A percentile compares a stretch with the other conserved stretches of the same genome.
phyloP scores from a whole-genome alignment of 2,888 invertebrate genomes.

The Tribolium freemani region DNA sequence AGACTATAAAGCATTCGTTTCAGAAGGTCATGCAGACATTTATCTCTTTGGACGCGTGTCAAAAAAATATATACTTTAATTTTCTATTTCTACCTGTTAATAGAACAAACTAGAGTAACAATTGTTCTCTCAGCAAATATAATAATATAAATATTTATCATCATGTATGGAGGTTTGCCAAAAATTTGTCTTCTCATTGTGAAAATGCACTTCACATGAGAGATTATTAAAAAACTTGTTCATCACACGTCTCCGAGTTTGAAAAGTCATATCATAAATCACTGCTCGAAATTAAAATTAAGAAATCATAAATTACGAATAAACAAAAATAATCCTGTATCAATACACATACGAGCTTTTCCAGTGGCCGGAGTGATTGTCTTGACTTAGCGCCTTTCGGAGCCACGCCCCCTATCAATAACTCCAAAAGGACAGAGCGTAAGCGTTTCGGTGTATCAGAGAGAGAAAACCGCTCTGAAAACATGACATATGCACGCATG shows the following conservation, averaged over 20 bases:
- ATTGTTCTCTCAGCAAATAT: too few species aligned
- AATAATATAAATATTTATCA: too few species aligned
- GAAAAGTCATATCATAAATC: slow-evolving; percentile 32
- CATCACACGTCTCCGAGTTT: too few species aligned
- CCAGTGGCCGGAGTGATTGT: slow-evolving; percentile 58
- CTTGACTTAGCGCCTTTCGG: slow-evolving; percentile 67
- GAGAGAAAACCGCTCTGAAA: slow-evolving; percentile 52
- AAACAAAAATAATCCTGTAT: slow-evolving; percentile 63
- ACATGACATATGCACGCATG: slow-evolving; percentile 62
- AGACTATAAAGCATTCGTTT: too few species aligned
- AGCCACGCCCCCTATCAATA: slow-evolving; percentile 64
- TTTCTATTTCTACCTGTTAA: neutral
- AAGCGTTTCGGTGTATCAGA: slow-evolving; percentile 44
- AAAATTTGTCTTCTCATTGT: neutral
- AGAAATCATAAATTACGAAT: slow-evolving; percentile 57
- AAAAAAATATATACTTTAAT: neutral
- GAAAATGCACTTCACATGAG: neutral
- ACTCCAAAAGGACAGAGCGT: slow-evolving; percentile 53
- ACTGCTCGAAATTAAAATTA: slow-evolving; percentile 52
- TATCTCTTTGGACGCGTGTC: too few species aligned
- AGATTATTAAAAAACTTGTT: too few species aligned
- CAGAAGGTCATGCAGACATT: too few species aligned
- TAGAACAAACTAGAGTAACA: neutral
- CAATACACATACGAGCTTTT: slow-evolving; percentile 61
- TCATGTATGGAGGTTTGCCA: neutral